Evolutionary conservation across 1,140 invertebrate genomes (phyloP), one percentile per base, ranked within the genome.

Genomic region (Drosophila bipectinata): DNA sequence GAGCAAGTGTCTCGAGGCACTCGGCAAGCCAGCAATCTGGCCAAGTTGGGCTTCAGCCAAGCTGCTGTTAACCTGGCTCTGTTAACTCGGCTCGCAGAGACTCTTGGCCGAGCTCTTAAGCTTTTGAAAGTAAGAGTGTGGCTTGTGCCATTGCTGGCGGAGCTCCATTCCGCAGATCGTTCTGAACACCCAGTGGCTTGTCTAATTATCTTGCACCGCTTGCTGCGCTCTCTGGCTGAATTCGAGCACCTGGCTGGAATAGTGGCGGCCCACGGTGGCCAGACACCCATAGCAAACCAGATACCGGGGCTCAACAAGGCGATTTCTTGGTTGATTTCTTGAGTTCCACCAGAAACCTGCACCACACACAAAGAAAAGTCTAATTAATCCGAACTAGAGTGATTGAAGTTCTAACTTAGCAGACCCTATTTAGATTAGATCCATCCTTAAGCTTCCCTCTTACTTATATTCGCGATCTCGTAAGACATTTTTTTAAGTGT

Each of bases 91-190:
- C 48, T 26, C 28, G 37, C 52, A 24, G 18, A 3, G 49, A 15
- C 18, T n/a, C 15, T 14, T 15, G 14, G 51, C 39, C 41, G 34
- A 10, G 3, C 82, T 85, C 82, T 85, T 85, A 78, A 87, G 83
- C 66, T 79, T 88, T 82, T 88, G 79, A 88, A 88, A 87, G 79
- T 87, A 87, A 87, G 82, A 87, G 82, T 83, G 76, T 78, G 63
- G 57, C 53, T 26, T 53, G 56, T 62, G 44, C 54, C 45, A 64
- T 63, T 71, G 51, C 14, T 52, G 10, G 49, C 9, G 18, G 51
- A 26, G 37, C 48, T 66, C 45, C 44, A 30, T 21, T 34, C 24
- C n/a, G 26, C 26, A 14, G 30, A 34, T 48, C 14, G 30, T 64
- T 59, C 30, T 34, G 21, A 57, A 9, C 15, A 10, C 41, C 8